phyloP scores from a whole-genome alignment of 2,113 vertebrate genomes.

The Recurvirostra avosetta region DNA sequence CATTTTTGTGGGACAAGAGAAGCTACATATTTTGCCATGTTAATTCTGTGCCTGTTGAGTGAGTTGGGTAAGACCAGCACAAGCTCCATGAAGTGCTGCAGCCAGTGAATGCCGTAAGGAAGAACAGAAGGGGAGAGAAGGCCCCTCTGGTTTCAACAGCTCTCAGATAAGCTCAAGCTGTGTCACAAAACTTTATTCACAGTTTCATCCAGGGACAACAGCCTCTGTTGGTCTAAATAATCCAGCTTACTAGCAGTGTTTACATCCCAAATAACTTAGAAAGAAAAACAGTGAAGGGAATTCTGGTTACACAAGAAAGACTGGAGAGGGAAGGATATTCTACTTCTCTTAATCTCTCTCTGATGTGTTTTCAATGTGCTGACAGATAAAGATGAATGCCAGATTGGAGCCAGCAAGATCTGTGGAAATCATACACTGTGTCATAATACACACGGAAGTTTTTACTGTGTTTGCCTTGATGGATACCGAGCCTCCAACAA shows the following conservation, averaged over 20 bases:
- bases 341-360: background rate
- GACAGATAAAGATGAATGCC: slow-evolving; percentile 94
- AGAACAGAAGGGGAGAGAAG: background rate
- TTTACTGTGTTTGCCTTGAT: slow-evolving; percentile 86
- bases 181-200: background rate
- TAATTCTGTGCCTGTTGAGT: background rate
- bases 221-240: background rate
- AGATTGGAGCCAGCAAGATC: slow-evolving; percentile 82
- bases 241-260: background rate
- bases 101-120: background rate
- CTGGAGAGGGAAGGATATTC: background rate
- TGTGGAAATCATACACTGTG: slow-evolving; percentile 88
- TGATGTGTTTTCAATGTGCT: slow-evolving; percentile 14
- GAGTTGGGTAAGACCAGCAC: background rate
- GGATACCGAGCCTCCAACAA: slow-evolving; percentile 90
- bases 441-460: slow-evolving; percentile 91
- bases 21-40: background rate
- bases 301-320: background rate
- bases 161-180: background rate
- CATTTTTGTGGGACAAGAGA: background rate
- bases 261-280: background rate
- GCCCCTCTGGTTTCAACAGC: background rate
- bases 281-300: background rate
- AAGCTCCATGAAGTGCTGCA: background rate
- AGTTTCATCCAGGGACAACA: background rate